phyloP scores from a whole-genome alignment of 2,113 vertebrate genomes.

The Dicrurus megarhynchus region DNA sequence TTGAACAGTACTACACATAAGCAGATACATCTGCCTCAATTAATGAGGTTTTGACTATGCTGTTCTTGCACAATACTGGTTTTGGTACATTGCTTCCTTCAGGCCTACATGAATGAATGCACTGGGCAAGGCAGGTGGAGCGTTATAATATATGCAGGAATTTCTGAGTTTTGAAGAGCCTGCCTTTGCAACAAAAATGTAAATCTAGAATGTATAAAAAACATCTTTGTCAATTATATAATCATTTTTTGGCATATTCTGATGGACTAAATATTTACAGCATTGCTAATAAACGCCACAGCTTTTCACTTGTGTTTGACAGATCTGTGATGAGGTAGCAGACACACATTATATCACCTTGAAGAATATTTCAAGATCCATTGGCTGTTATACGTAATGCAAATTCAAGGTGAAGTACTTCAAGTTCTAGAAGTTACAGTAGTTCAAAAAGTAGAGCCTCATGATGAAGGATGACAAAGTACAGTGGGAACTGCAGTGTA shows the following conservation, averaged over 20 bases:
- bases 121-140: background rate
- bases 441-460: background rate
- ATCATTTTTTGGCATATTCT: background rate
- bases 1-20: background rate
- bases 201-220: background rate
- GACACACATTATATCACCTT: background rate
- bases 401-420: background rate
- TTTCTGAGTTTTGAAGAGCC: background rate
- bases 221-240: background rate
- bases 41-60: background rate
- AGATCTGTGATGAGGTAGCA: background rate
- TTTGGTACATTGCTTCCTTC: background rate
- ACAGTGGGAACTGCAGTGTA: background rate
- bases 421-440: background rate
- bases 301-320: background rate
- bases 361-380: background rate
- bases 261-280: background rate
- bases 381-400: background rate
- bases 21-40: background rate
- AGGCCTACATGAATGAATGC: background rate
- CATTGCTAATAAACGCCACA: background rate
- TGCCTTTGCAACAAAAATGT: slow-evolving; percentile 1
- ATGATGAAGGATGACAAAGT: background rate
- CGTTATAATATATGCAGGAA: background rate
- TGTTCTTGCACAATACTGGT: background rate